phyloP scores from a whole-genome alignment of 1,140 invertebrate genomes.

The Oncopodura yosiiana region DNA sequence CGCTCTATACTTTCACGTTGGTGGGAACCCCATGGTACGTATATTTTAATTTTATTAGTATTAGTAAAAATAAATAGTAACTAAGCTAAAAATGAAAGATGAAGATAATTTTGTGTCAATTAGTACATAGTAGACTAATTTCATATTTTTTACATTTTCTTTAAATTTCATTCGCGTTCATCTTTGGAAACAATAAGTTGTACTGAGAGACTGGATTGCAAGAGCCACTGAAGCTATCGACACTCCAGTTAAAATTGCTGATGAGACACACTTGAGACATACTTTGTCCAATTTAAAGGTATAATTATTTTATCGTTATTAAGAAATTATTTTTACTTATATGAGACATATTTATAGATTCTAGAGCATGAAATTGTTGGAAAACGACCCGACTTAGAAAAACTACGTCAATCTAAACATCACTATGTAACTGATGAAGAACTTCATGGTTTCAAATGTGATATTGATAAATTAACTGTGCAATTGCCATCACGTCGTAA shows the following conservation, averaged over 20 bases:
- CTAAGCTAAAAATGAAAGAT: no score
- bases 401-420: slow-evolving; percentile 43
- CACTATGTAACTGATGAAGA: slow-evolving; percentile 41
- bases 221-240: slow-evolving; percentile 34
- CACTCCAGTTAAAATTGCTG: slow-evolving; percentile 35
- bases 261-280: slow-evolving; percentile 35
- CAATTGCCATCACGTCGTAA: slow-evolving; percentile 47
- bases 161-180: no score
- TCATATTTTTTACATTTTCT: no score
- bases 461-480: slow-evolving; percentile 47
- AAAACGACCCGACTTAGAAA: slow-evolving; percentile 48
- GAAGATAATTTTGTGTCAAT: no score
- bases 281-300: slow-evolving; percentile 38
- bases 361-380: slow-evolving; percentile 55
- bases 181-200: slow-evolving; percentile 32
- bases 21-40: no score
- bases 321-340: not conserved
- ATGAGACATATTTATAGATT: slow-evolving; percentile 45
- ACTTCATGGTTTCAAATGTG: slow-evolving; percentile 41
- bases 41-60: no score
- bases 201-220: slow-evolving; percentile 35
- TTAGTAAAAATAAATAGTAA: no score
- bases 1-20: no score
- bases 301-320: not conserved
- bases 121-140: no score